These are phyloP conservation scores for Cotesia chilonis DNA, from an alignment of 1,140 invertebrate genomes.

Conservation along the genomic window DNA sequence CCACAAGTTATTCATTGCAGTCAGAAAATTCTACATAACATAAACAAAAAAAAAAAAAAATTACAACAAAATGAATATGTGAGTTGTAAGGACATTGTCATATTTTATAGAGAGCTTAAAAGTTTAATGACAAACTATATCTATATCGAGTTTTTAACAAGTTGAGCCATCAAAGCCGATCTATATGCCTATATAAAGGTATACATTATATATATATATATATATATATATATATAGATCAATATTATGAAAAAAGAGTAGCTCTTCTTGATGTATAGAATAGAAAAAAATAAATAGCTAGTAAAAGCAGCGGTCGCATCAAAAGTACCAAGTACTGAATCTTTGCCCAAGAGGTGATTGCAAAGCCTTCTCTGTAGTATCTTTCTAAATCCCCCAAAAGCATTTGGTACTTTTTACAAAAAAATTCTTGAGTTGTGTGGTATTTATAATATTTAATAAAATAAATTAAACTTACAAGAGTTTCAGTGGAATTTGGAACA, in stretches of 20 bases:
- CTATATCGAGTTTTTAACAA: background rate
- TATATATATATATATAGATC: too few species aligned
- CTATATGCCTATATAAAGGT: background rate
- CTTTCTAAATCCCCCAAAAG: conserved; percentile 13
- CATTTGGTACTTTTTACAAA: conserved; percentile 15
- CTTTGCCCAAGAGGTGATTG: conserved; percentile 10
- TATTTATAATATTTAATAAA: background rate
- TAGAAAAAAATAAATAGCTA: background rate
- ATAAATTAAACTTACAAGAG: conserved; percentile 65
- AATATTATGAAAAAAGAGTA: background rate
- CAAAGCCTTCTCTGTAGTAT: conserved; percentile 11
- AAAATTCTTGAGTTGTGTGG: conserved; percentile 15
- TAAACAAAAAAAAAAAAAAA: conserved; percentile 10
- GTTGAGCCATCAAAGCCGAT: too few species aligned
- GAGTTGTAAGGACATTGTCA: too few species aligned
- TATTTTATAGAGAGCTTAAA: too few species aligned
- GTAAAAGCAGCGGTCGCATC: background rate
- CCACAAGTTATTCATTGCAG: conserved; percentile 71
- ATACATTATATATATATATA: background rate
- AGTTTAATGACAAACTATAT: background rate
- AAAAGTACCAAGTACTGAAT: background rate
- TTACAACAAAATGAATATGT: too few species aligned
- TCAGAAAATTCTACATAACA: conserved; percentile 70
- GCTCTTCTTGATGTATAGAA: background rate
- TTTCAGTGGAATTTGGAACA: conserved; percentile 73